Evolutionary conservation across 2,113 vertebrate genomes (phyloP), one percentile per base, ranked within the genome.

Genomic region (Stigmatopora argus): DNA sequence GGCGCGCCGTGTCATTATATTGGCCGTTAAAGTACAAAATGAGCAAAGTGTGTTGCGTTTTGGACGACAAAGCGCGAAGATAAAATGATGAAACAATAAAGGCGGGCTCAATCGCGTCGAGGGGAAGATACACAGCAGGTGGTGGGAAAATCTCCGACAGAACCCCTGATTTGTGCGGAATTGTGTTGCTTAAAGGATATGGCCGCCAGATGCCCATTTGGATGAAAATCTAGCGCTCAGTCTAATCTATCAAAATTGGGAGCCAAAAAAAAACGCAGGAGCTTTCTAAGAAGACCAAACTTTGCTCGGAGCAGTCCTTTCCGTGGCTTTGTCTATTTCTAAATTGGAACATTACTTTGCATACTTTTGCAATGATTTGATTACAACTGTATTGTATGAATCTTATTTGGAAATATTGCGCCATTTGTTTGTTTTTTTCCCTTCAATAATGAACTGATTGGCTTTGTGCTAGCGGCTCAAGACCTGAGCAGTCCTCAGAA

Each of bases 101-200:
- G 84, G 86, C 79, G 83, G 86, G 86, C 86, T 89, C 85, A 85
- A 72, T 83, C 82, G 73, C 85, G 83, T 87, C 85, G 80, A 87
- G 80, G 80, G 82, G 86, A 87, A 84, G 77, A 85, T 80, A 84
- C 85, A 88, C 82, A 87, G 89, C 91, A 92, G 91, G 90, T 92
- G 90, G 91, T 86, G 85, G 60, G 86, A 84, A 90, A 91, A 91
- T 84, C 89, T 90, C 87, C 84, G 86, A 87, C 90, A 91, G 90
- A 92, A 91, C 88, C 90, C 90, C 86, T 85, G 88, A 86, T 90
- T 90, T 89, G 85, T 88, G 88, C 86, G 88, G 89, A 91, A 91
- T 90, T 89, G 88, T 89, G 89, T 91, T 91, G 87, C 90, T 91
- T 91, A 91, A 92, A 90, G 91, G 91, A 91, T 92, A 91, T 90